phyloP scores from a whole-genome alignment of 2,113 vertebrate species.

The Nothocercus julius region DNA sequence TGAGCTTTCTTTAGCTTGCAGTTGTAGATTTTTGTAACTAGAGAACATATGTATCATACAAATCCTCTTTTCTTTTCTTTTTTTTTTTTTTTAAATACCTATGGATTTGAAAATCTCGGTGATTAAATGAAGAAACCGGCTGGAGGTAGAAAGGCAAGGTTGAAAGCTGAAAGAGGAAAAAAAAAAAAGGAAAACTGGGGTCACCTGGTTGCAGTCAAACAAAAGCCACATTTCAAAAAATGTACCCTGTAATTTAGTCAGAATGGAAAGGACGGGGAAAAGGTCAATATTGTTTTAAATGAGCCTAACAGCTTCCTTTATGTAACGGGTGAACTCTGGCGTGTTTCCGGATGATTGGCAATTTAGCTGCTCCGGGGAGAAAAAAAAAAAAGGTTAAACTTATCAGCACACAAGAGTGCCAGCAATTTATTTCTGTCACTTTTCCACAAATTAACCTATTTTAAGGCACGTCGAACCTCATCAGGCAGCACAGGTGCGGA shows the following conservation, averaged over 20 bases:
- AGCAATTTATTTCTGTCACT: constrained; percentile 49
- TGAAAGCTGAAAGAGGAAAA: constrained; percentile 1
- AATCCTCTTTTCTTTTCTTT: too few relatives aligned
- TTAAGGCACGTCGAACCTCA: constrained; percentile 44
- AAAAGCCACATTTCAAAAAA: constrained; percentile 37
- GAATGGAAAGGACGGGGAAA: constrained; percentile 55
- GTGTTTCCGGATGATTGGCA: constrained; percentile 57
- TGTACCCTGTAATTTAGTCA: constrained; percentile 46
- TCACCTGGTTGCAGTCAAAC: constrained; percentile 23
- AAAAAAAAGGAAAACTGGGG: constrained; percentile 4
- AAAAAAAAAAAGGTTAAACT: constrained; percentile 38
- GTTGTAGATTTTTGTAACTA: neutral
- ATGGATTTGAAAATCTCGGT: neutral
- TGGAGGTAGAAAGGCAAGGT: constrained; percentile 1
- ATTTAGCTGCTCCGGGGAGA: constrained; percentile 13
- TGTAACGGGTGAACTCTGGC: constrained; percentile 37
- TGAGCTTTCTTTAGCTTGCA: neutral
- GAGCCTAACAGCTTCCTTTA: constrained; percentile 62
- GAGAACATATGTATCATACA: neutral
- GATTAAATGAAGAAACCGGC: neutral
- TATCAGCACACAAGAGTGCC: constrained; percentile 40
- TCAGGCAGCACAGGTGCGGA: constrained; percentile 38
- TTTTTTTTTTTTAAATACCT: neutral
- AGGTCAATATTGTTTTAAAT: constrained; percentile 68
- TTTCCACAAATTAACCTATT: constrained; percentile 61